These are phyloP conservation scores for Campoletis raptor DNA, from an alignment of 2,888 invertebrate genomes.

Conservation along the genomic window DNA sequence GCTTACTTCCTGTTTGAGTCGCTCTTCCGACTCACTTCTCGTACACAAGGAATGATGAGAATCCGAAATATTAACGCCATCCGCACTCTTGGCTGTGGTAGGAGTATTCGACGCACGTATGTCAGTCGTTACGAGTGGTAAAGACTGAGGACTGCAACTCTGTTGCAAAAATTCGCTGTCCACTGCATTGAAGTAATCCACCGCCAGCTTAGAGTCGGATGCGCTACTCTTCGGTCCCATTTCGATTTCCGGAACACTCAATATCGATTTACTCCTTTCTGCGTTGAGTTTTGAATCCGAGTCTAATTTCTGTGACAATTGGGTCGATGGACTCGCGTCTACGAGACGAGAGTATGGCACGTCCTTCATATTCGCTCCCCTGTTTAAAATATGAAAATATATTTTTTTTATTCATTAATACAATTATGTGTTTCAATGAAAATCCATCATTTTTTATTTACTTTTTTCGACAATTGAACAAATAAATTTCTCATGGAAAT, in stretches of 20 bases:
- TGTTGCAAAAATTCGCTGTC: conserved; percentile 79
- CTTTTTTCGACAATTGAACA: background rate
- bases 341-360: conserved; percentile 93
- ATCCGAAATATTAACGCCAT: conserved; percentile 87
- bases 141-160: conserved; percentile 79
- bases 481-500: background rate
- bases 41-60: conserved; percentile 89
- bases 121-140: conserved; percentile 78
- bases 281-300: conserved; percentile 90
- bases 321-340: conserved; percentile 87
- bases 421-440: background rate
- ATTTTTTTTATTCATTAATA: background rate
- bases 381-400: conserved; percentile 36
- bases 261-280: conserved; percentile 85
- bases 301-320: conserved; percentile 88
- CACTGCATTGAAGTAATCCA: conserved; percentile 89
- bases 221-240: conserved; percentile 91
- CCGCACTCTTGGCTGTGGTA: conserved; percentile 84
- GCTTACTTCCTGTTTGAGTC: conserved; percentile 86
- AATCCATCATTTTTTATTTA: background rate
- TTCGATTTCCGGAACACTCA: conserved; percentile 86
- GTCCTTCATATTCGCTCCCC: conserved; percentile 86
- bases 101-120: conserved; percentile 80
- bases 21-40: conserved; percentile 87
- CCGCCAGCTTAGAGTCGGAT: conserved; percentile 94